Base-by-base conservation (phyloP, 2,888 invertebrate genomes). In the Galeopsomyia nigrocyanea region DNA sequence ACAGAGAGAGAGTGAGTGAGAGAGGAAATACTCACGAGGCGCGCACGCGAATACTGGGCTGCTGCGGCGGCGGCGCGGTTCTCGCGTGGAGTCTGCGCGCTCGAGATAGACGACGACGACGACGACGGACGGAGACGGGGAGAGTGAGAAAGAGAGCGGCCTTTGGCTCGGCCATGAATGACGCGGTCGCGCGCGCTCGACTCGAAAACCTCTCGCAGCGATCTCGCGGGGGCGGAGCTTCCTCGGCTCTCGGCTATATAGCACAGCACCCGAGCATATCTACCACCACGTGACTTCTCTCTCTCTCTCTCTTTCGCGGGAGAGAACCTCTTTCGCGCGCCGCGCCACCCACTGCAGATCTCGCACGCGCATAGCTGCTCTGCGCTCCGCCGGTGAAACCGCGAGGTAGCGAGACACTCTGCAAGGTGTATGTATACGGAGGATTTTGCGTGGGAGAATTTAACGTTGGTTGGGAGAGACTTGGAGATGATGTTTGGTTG, bases 131-230 rank as follows among this genome's bases (percentile, higher is more conserved):
- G n/a, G n/a, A n/a, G n/a, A n/a, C n/a, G n/a, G n/a, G n/a, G n/a
- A 26, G 26, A 26, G 31, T 26, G n/a, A 17, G 22, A 16, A 26
- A n/a, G 31, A 73, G 80, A 82, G 81, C 81, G 81, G 82, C 81
- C 83, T 83, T 83, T 82, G 82, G 82, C 81, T 83, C 84, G 83
- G 84, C 83, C 83, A 86, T 85, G 84, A 86, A 85, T 85, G 86
- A 85, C 81, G 81, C 79, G 79, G 79, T 76, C 75, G 75, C 77
- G 76, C 78, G 79, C 78, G 79, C 57, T 51, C 16, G 77, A 79
- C 81, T 77, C 77, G 78, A 80, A 72, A 77, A 82, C 5, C 79
- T 83, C 26, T 26, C 26, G 26, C 26, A 26, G 26, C 26, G 5
- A 26, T n/a, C n/a, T n/a, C n/a, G n/a, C n/a, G n/a, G n/a, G n/a